These are phyloP conservation scores for Drosophila takahashii DNA, from an alignment of 1,140 invertebrate genomes.

Conservation along the genomic window DNA sequence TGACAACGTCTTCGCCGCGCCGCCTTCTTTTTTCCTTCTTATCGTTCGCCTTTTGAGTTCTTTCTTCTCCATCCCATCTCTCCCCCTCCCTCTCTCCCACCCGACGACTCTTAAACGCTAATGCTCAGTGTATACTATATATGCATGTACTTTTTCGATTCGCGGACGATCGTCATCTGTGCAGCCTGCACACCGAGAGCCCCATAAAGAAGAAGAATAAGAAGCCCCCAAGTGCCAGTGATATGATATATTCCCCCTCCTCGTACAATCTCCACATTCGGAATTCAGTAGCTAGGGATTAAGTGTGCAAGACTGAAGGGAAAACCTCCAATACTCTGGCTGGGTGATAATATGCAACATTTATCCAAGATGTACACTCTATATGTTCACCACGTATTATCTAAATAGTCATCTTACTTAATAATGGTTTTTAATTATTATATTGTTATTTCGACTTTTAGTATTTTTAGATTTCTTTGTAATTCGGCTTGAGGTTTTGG, in stretches of 20 bases:
- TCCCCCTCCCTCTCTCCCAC: no score
- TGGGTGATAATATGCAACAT: neutral
- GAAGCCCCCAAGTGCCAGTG: constrained; percentile 22
- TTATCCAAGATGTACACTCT: neutral
- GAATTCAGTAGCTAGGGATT: constrained; percentile 32
- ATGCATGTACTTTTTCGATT: constrained; percentile 4
- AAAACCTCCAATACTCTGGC: neutral
- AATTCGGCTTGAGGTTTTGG: no score
- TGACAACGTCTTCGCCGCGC: constrained; percentile 38
- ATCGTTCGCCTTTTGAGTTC: constrained; percentile 45
- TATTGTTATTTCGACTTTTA: no score
- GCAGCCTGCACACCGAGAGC: constrained; percentile 26
- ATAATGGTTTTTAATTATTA: no score
- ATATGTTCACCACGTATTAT: neutral
- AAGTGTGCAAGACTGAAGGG: neutral
- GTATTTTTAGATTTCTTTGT: no score
- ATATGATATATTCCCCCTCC: neutral
- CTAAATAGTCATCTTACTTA: no score
- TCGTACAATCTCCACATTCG: constrained; percentile 2
- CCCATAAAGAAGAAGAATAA: neutral
- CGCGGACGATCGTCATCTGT: constrained; percentile 42
- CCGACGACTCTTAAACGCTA: constrained; percentile 24
- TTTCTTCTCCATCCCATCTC: constrained; percentile 10
- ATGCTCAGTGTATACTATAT: constrained; percentile 18
- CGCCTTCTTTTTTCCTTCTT: constrained; percentile 34